These are phyloP conservation scores for Tamias sibiricus DNA, from an alignment of 2,113 vertebrate species.

Conservation along the genomic window DNA sequence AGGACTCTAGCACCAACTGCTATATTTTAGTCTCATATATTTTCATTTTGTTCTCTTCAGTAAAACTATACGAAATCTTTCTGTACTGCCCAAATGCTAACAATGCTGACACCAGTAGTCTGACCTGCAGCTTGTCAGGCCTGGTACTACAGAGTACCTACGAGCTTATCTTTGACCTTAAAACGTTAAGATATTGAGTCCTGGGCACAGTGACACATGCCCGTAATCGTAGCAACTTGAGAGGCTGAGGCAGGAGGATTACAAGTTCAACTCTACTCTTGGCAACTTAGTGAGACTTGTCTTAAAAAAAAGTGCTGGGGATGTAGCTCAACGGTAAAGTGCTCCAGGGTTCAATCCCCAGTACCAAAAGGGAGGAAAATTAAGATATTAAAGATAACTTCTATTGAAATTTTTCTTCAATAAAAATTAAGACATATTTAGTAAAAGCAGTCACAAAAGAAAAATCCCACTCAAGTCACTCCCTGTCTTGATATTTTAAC, in stretches of 20 bases:
- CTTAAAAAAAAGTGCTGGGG: not conserved
- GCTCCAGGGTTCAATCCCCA: no score
- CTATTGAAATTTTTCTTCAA: not conserved
- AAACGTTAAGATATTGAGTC: not conserved
- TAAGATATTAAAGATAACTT: not conserved
- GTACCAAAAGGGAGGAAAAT: not conserved
- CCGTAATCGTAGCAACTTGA: no score
- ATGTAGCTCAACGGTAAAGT: no score
- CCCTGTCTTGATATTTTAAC: constrained; percentile 22
- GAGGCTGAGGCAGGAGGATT: no score
- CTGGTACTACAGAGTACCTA: not conserved
- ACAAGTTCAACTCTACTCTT: no score
- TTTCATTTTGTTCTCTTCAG: not conserved
- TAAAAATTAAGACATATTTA: not conserved
- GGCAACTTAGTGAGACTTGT: not conserved
- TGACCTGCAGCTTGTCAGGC: not conserved
- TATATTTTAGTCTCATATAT: not conserved
- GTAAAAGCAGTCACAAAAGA: not conserved
- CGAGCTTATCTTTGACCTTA: not conserved
- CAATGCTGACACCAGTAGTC: not conserved
- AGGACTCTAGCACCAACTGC: not conserved
- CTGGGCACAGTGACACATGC: not conserved
- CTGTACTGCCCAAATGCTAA: not conserved
- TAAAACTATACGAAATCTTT: not conserved
- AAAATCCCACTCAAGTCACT: not conserved